These are phyloP conservation scores for Tenualosa ilisha DNA, from an alignment of 2,797 vertebrate species.

Conservation along the genomic window DNA sequence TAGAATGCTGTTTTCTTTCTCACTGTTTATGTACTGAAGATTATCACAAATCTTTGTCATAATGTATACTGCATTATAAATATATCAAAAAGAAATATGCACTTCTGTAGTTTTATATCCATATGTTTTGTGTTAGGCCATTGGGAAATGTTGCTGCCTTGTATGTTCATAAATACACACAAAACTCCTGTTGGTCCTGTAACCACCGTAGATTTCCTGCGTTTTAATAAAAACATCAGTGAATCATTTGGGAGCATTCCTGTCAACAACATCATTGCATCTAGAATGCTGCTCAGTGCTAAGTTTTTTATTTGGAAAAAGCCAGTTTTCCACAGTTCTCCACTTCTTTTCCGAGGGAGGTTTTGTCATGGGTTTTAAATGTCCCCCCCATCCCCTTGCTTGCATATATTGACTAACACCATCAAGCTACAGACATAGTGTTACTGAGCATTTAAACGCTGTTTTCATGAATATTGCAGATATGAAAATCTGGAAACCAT, in stretches of 20 bases:
- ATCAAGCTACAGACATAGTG: neutral
- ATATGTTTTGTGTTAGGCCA: neutral
- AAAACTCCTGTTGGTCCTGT: neutral
- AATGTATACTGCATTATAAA: neutral
- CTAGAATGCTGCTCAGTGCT: neutral
- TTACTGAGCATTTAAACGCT: neutral
- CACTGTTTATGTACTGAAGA: neutral
- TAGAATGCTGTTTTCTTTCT: neutral
- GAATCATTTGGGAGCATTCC: neutral
- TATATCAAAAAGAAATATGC: conserved; percentile 12
- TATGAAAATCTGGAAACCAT: neutral
- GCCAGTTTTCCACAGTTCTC: neutral
- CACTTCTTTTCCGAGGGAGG: too few species aligned
- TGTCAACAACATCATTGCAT: neutral
- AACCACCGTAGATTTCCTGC: neutral
- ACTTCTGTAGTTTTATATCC: neutral
- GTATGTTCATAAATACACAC: neutral
- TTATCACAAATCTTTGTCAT: neutral
- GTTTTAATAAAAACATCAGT: neutral
- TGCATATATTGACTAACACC: conserved; percentile 2
- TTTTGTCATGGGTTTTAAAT: neutral
- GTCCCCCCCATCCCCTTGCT: neutral
- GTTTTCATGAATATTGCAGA: conserved; percentile 7
- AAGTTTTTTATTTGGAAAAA: neutral
- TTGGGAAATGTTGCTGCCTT: conserved; percentile 4